Percentiles rank a stretch among this genome's conserved stretches.
phyloP scores from a whole-genome alignment of 2,888 invertebrate species.

The Pristionchus entomophagus region DNA sequence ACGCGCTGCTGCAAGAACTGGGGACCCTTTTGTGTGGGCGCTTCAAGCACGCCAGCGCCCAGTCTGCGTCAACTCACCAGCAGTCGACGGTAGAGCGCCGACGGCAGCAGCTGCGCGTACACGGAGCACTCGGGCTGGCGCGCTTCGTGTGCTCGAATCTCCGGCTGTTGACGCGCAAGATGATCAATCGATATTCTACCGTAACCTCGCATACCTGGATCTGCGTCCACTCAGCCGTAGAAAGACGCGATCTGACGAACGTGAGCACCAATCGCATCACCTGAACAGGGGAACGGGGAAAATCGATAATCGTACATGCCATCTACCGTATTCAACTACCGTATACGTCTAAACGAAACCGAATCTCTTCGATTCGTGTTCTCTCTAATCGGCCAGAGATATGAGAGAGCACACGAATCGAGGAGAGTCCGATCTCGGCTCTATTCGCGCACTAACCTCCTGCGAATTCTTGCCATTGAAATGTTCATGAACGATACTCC shows the following conservation, averaged over 20 bases:
- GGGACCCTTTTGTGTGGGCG: background rate
- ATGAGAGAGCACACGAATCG: background rate
- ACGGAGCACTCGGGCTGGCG: slow-evolving; percentile 63
- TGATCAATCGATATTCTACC: background rate
- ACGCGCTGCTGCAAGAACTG: slow-evolving; percentile 43
- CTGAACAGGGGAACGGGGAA: background rate
- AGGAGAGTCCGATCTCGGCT: background rate
- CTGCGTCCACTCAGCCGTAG: background rate
- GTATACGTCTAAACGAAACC: too few relatives aligned
- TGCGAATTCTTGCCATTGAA: slow-evolving; percentile 61
- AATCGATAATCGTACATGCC: too few relatives aligned
- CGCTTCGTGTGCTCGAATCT: slow-evolving; percentile 55
- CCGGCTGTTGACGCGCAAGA: background rate
- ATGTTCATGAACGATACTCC: slow-evolving; percentile 61
- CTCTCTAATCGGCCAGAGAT: background rate
- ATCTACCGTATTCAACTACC: too few relatives aligned
- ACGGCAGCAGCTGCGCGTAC: slow-evolving; percentile 64
- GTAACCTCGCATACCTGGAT: too few relatives aligned
- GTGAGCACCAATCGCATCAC: slow-evolving; percentile 40
- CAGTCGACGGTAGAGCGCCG: slow-evolving; percentile 56
- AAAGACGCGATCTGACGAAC: slow-evolving; percentile 10
- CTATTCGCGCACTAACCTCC: too few relatives aligned
- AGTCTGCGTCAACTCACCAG: slow-evolving; percentile 53
- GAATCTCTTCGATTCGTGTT: too few relatives aligned
- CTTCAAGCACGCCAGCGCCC: background rate